Percentiles rank a stretch among this genome's conserved stretches.
Conservation (phyloP, 2,888 invertebrate genomes). For the Drosophila suboccidentalis region DNA sequence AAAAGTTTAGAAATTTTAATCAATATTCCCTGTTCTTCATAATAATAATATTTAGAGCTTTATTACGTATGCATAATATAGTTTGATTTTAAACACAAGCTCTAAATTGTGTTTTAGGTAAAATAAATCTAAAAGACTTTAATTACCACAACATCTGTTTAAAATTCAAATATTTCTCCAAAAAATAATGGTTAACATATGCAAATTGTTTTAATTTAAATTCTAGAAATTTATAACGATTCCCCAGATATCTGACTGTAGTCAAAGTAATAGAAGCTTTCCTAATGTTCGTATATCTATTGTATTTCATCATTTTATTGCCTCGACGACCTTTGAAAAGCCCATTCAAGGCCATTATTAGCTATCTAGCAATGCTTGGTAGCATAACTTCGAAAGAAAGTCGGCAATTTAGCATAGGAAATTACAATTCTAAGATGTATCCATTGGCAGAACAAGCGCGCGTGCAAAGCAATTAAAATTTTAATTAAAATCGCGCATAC, state of each 20-base stretch:
- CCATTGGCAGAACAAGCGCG: slow-evolving; percentile 14
- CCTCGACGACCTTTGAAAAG: slow-evolving; percentile 9
- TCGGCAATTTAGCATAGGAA: slow-evolving; percentile 28
- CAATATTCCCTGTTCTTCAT: too few relatives aligned
- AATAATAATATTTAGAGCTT: too few relatives aligned
- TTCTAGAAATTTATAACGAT: background rate
- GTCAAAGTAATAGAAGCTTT: background rate
- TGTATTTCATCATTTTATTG: slow-evolving; percentile 18
- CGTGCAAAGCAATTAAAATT: slow-evolving; percentile 52
- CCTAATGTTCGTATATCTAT: background rate
- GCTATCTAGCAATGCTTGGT: slow-evolving; percentile 10
- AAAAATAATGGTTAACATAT: background rate
- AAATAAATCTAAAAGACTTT: background rate
- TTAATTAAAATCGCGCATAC: slow-evolving; percentile 75
- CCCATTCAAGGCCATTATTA: slow-evolving; percentile 14
- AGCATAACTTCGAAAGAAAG: slow-evolving; percentile 13
- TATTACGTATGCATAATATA: background rate
- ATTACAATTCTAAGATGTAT: slow-evolving; percentile 16
- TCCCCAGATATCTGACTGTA: background rate
- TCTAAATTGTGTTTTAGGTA: background rate
- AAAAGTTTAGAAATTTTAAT: too few relatives aligned
- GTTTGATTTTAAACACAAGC: background rate
- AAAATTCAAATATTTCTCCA: background rate
- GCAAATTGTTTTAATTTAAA: background rate
- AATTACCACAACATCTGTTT: background rate